A percentile compares a stretch with the other conserved stretches of the same genome.
phyloP scores from a whole-genome alignment of 2,888 invertebrate species.

The Alentia gelatinosa region DNA sequence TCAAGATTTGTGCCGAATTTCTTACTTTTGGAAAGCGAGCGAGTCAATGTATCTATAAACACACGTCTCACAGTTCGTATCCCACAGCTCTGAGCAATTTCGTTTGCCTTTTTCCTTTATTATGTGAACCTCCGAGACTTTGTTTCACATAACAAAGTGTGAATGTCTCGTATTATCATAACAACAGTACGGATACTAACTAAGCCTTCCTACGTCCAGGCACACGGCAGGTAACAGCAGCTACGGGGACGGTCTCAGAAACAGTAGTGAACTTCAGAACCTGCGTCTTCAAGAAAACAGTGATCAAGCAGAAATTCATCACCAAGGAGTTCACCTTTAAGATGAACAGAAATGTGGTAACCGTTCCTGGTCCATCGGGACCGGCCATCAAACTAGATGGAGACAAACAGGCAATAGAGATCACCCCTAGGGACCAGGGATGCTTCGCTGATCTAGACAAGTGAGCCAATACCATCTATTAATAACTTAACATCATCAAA shows the following conservation, averaged over 20 bases:
- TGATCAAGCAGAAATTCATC: background rate
- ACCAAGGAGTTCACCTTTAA: background rate
- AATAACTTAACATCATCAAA: background rate
- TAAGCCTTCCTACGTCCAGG: no score
- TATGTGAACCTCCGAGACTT: no score
- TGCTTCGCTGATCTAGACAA: conserved; percentile 12
- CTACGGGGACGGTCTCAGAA: background rate
- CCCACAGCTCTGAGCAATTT: no score
- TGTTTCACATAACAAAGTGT: no score
- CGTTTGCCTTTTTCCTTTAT: no score
- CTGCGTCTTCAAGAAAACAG: background rate
- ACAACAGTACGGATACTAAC: no score
- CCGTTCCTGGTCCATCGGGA: background rate
- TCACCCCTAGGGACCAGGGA: background rate
- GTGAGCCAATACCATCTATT: background rate
- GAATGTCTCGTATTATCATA: no score
- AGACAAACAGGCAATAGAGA: background rate
- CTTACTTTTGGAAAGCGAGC: no score
- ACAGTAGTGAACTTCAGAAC: background rate
- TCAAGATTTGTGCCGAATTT: no score
- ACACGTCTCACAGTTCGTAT: no score
- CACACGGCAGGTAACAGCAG: background rate
- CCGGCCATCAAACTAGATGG: background rate
- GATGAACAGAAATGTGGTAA: background rate
- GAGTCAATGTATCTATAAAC: no score